Conservation (phyloP, 2,888 invertebrate genomes). For the Trypoxylon attenuatum region DNA sequence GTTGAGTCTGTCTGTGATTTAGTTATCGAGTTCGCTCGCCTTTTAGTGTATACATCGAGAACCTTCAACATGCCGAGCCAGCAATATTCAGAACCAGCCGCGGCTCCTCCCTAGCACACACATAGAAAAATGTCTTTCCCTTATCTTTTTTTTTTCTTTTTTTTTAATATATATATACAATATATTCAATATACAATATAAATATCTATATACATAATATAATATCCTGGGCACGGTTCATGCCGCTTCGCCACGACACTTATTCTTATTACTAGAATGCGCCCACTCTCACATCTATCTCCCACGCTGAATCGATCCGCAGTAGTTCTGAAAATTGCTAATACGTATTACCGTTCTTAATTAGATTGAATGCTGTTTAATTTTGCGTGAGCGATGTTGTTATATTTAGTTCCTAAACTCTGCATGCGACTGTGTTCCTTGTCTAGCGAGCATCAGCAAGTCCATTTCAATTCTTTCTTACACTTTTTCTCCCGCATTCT, state of each 20-base stretch:
- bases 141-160: too few relatives aligned
- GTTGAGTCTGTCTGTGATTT: conserved; percentile 70
- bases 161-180: too few relatives aligned
- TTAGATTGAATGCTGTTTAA: conserved; percentile 36
- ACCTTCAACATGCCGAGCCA: conserved; percentile 24
- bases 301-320: background rate
- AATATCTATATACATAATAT: too few relatives aligned
- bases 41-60: conserved; percentile 47
- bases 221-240: too few relatives aligned
- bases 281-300: too few relatives aligned
- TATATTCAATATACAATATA: too few relatives aligned
- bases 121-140: too few relatives aligned
- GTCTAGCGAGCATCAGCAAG: conserved; percentile 45
- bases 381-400: conserved; percentile 30
- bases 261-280: too few relatives aligned
- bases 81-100: conserved; percentile 45
- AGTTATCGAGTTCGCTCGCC: conserved; percentile 42
- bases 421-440: conserved; percentile 48
- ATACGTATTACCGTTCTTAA: conserved; percentile 5
- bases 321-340: conserved; percentile 36
- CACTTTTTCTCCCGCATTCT: conserved; percentile 35
- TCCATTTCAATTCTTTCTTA: conserved; percentile 29
- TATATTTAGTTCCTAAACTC: conserved; percentile 15
- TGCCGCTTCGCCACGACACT: too few relatives aligned
- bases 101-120: background rate